Evolutionary conservation across 1,140 invertebrate genomes (phyloP).

Genomic region (Dendroctonus ponderosae): DNA sequence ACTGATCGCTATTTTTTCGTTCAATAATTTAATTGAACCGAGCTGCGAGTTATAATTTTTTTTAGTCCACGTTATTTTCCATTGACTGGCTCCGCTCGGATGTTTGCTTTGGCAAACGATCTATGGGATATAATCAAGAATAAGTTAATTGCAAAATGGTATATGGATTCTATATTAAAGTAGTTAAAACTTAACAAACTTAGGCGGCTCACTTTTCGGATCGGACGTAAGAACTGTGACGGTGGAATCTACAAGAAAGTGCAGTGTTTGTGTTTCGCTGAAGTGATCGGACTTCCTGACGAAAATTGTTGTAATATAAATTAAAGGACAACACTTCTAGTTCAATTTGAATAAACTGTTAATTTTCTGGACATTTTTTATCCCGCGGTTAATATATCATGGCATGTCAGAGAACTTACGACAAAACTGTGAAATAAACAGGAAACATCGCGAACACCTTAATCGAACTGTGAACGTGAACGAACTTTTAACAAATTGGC

Average conservation of each 20-base stretch:
- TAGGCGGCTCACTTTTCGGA: slow-evolving; percentile 49
- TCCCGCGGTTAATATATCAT: slow-evolving; percentile 12
- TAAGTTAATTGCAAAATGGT: slow-evolving; percentile 37
- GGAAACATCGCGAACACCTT: slow-evolving; percentile 24
- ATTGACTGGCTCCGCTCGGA: slow-evolving; percentile 26
- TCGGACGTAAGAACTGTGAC: slow-evolving; percentile 25
- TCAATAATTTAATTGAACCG: slow-evolving; percentile 15
- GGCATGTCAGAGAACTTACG: slow-evolving; percentile 20
- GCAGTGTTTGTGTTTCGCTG: slow-evolving; percentile 32
- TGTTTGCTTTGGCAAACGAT: slow-evolving; percentile 24
- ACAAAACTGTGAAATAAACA: slow-evolving; percentile 15
- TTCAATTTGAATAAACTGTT: slow-evolving; percentile 33
- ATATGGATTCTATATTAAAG: slow-evolving; percentile 49
- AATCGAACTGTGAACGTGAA: slow-evolving; percentile 27
- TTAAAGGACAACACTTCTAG: slow-evolving; percentile 30
- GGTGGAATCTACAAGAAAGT: slow-evolving; percentile 19
- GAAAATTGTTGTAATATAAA: slow-evolving; percentile 32
- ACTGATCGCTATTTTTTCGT: slow-evolving; percentile 5
- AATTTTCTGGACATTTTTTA: slow-evolving; percentile 31
- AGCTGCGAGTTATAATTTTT: slow-evolving; percentile 37
- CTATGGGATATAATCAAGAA: slow-evolving; percentile 22
- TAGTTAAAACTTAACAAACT: slow-evolving; percentile 45
- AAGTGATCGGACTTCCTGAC: slow-evolving; percentile 22
- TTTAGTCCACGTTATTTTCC: slow-evolving; percentile 24
- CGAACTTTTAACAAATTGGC: slow-evolving; percentile 26